phyloP scores from a whole-genome alignment of 2,888 invertebrate species.

The Heliothis peltigera region DNA sequence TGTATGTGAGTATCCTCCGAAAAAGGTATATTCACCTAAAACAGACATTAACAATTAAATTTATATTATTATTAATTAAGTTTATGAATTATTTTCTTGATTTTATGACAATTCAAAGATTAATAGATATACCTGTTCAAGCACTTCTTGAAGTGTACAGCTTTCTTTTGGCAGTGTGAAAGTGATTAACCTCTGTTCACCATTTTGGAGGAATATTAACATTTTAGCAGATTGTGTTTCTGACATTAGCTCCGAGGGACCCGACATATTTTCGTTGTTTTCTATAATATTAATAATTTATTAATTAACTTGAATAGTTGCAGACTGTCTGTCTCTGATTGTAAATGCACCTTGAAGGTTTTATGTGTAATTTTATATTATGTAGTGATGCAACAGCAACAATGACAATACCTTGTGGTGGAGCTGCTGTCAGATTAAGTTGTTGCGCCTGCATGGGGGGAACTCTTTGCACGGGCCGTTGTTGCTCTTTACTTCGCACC shows the following conservation, averaged over 20 bases:
- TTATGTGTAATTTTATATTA: too few species aligned
- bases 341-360: too few species aligned
- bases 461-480: slow-evolving; percentile 85
- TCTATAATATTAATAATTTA: slow-evolving; percentile 69
- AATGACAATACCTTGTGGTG: slow-evolving; percentile 67
- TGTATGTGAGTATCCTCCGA: slow-evolving; percentile 93
- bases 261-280: slow-evolving; percentile 78
- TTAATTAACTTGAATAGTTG: not conserved
- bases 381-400: slow-evolving; percentile 7
- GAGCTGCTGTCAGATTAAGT: slow-evolving; percentile 60
- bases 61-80: too few species aligned
- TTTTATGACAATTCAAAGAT: too few species aligned
- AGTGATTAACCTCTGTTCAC: slow-evolving; percentile 95
- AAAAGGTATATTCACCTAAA: slow-evolving; percentile 92
- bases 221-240: slow-evolving; percentile 93
- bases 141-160: slow-evolving; percentile 94
- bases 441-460: slow-evolving; percentile 85
- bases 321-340: too few species aligned
- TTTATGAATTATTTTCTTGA: too few species aligned
- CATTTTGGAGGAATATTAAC: slow-evolving; percentile 93
- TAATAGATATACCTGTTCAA: slow-evolving; percentile 93
- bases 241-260: slow-evolving; percentile 83
- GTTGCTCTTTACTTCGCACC: slow-evolving; percentile 86
- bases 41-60: slow-evolving; percentile 1
- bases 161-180: slow-evolving; percentile 95